Base-by-base conservation (phyloP, 2,113 vertebrate species). In the Dascyllus trimaculatus region DNA sequence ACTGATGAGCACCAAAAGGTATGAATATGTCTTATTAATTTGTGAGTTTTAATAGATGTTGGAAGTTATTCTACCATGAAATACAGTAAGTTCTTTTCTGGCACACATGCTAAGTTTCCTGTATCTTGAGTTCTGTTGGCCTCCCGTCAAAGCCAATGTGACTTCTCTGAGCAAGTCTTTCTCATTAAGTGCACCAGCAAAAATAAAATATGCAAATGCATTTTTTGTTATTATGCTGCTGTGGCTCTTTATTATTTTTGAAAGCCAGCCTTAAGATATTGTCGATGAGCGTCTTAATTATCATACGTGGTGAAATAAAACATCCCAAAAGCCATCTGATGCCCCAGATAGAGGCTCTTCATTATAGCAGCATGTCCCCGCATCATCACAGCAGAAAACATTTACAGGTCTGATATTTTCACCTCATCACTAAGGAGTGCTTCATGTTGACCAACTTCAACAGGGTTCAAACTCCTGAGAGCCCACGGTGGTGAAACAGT, bases 171-270 rank as follows among this genome's bases (percentile, higher is more conserved):
- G 58, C 25, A 75, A 70, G 45, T 76, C 78, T 75, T 35, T 78
- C 38, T 64, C 67, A 82, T 64, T 80, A 71, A 80, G 63, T 61
- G 49, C 24, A 40, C 11, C 38, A 6, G 73, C 66, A 40, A 70
- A 29, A 75, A 78, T 78, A 48, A 51, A 86, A 78, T 57, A 80
- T 82, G 52, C 21, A 65, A 78, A 69, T 71, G 62, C 18, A n/a
- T 43, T 13, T 82, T 66, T 46, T 59, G 60, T 54, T 57, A 24
- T 58, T 63, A 46, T 78, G 49, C 64, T 76, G 54, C 53, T 56
- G 60, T 26, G 18, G 35, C 40, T 56, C 29, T 81, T 77, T 11
- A 80, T 79, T 24, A 78, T 13, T 64, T 81, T 63, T 69, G 29
- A 76, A 81, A 22, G 51, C 48, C 62, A 73, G 66, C 77, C 80